Conservation (phyloP, 2,113 vertebrate species). For the Malaclemys terrapin region DNA sequence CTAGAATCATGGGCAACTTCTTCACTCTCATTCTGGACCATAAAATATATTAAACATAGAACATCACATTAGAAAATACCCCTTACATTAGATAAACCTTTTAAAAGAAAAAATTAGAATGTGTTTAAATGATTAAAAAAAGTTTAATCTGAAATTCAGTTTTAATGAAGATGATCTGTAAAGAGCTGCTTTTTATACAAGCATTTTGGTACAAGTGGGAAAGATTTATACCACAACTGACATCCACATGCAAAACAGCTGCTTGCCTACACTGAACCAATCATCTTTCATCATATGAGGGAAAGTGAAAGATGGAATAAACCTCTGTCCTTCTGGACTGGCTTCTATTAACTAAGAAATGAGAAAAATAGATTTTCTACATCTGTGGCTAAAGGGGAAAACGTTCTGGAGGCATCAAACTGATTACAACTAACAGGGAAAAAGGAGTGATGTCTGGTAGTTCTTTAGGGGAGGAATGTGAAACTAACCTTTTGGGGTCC, state of each 20-base stretch:
- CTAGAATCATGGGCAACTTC: slow-evolving; percentile 94
- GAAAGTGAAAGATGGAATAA: slow-evolving; percentile 2
- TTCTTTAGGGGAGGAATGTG: background rate
- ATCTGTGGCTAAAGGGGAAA: background rate
- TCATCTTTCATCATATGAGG: background rate
- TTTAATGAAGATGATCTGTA: background rate
- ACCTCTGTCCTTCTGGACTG: background rate
- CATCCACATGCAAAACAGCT: background rate
- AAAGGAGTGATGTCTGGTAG: slow-evolving; percentile 2
- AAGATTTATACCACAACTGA: background rate
- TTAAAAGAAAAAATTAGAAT: fast-evolving
- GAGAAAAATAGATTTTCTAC: background rate
- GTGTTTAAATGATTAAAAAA: background rate
- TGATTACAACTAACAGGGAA: slow-evolving; percentile 28
- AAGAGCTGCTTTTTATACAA: background rate
- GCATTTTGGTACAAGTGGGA: background rate
- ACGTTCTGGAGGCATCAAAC: slow-evolving; percentile 16
- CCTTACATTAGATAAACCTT: fast-evolving
- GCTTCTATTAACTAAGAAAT: background rate
- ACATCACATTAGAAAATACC: background rate
- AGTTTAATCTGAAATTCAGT: background rate
- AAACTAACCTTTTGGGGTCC: background rate
- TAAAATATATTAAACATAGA: fast-evolving
- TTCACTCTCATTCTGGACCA: slow-evolving; percentile 90
- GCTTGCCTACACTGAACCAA: background rate